Base-by-base conservation (phyloP, 1,140 invertebrate species). In the Drosophila insularis region DNA sequence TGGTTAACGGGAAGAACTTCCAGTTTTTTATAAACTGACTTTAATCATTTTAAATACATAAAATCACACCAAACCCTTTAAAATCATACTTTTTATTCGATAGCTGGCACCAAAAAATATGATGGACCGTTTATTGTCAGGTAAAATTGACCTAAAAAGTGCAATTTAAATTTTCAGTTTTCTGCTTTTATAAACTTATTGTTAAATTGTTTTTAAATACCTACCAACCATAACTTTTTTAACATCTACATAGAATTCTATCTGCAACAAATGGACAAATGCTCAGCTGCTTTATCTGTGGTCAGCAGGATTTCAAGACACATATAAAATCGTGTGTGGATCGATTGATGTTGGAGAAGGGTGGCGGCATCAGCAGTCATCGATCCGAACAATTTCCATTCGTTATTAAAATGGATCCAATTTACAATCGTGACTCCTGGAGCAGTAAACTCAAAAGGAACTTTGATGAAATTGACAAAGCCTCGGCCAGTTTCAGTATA, bases 401-500 rank as follows among this genome's bases (percentile, higher is more conserved):
- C 31, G 56, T 84, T 8, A 46, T 73, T 2, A 58, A 68, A 43
- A 78, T 73, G 73, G 84, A 84, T 13, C 74, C 74, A 11, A 53
- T 74, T 11, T 75, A 78, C 63, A 80, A 74, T 31, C 74, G 71
- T 63, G 86, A 89, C 40, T 62, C 54, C 37, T 89, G 84, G 84
- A 71, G 67, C 67, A 84, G 73, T 59, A 89, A 89, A 69, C 71
- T 80, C 0, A 89, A 89, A 70, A 70, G 85, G 39, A 89, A 89
- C 61, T 89, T 89, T 32, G 84, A 89, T 53, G 84, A 89, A 55
- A 89, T 89, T 50, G 84, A 89, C 46, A 89, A 89, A 68, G 84
- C 84, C 2, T 89, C 84, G 21, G 84, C 86, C 55, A 89, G 85
- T 39, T 89, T 89, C 68, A 87, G 84, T 21, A 82, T 89, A 55